phyloP scores from a whole-genome alignment of 2,888 invertebrate genomes.

The Eumerus sabulonum region DNA sequence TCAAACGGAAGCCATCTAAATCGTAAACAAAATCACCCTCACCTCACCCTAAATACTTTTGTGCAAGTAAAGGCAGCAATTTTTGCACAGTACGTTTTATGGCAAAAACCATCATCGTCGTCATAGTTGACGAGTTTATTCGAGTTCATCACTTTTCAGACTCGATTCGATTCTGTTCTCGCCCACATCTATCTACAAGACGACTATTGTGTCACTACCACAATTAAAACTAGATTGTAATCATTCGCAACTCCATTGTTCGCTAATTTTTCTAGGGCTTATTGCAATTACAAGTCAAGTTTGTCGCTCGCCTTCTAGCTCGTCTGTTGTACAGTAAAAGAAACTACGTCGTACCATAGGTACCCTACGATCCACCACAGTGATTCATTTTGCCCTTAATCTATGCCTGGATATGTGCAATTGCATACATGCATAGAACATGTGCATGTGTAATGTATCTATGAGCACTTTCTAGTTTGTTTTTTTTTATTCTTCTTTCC shows the following conservation, averaged over 20 bases:
- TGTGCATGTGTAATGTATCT: conserved; percentile 15
- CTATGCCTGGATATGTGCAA: conserved; percentile 16
- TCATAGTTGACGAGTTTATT: conserved; percentile 45
- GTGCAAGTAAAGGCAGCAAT: neutral
- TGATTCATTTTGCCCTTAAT: conserved; percentile 51
- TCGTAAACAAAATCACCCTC: neutral
- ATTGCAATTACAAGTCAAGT: conserved; percentile 50
- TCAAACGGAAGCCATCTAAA: conserved; percentile 26
- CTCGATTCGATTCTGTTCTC: conserved; percentile 31
- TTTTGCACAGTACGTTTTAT: conserved; percentile 4
- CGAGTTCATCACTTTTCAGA: conserved; percentile 61
- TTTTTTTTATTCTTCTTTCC: conserved; percentile 30
- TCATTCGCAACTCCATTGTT: conserved; percentile 61
- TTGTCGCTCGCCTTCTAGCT: conserved; percentile 42
- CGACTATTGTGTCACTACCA: conserved; percentile 1
- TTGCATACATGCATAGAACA: conserved; percentile 29
- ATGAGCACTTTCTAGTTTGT: too few relatives aligned
- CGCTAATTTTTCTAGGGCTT: conserved; percentile 58
- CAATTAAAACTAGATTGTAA: conserved; percentile 31
- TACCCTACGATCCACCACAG: conserved; percentile 4
- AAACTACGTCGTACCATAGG: neutral
- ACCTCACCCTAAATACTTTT: too few relatives aligned
- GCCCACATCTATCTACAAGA: neutral
- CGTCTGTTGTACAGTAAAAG: too few relatives aligned
- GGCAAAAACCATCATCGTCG: conserved; percentile 40